Conservation (phyloP, 2,797 vertebrate genomes). For the Amblyraja radiata region DNA sequence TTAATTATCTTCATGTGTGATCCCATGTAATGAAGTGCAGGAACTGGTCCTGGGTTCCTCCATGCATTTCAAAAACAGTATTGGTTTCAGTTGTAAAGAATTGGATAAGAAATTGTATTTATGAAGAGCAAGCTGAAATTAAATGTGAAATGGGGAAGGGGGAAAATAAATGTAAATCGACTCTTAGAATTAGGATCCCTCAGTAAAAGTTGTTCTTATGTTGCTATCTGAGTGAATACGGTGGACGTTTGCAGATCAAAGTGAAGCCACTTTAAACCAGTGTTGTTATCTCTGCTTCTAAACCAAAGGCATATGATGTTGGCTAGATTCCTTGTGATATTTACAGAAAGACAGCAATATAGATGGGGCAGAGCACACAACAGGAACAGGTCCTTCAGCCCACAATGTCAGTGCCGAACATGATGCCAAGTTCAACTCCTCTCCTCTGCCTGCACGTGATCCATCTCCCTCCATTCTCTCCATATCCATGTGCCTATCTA, state of each 20-base stretch:
- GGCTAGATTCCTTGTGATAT: neutral
- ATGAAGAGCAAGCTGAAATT: neutral
- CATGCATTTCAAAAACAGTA: neutral
- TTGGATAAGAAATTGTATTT: neutral
- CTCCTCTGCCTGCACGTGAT: too few species aligned
- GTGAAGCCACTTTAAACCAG: too few species aligned
- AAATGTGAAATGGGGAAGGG: neutral
- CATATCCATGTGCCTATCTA: too few species aligned
- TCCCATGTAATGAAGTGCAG: neutral
- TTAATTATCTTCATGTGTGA: neutral
- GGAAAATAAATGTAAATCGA: neutral
- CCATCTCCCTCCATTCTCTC: too few species aligned
- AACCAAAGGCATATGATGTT: neutral
- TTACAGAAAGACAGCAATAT: too few species aligned
- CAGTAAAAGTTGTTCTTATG: neutral
- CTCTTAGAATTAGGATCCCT: neutral
- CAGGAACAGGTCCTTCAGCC: too few species aligned
- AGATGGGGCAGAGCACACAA: neutral
- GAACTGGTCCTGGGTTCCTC: neutral
- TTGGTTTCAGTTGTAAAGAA: neutral
- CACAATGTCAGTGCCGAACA: too few species aligned
- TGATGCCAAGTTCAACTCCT: too few species aligned
- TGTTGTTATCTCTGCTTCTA: neutral
- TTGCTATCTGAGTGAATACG: neutral
- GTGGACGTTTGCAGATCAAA: too few species aligned